Conservation (phyloP, 2,113 vertebrate species). For the Phasianus colchicus region DNA sequence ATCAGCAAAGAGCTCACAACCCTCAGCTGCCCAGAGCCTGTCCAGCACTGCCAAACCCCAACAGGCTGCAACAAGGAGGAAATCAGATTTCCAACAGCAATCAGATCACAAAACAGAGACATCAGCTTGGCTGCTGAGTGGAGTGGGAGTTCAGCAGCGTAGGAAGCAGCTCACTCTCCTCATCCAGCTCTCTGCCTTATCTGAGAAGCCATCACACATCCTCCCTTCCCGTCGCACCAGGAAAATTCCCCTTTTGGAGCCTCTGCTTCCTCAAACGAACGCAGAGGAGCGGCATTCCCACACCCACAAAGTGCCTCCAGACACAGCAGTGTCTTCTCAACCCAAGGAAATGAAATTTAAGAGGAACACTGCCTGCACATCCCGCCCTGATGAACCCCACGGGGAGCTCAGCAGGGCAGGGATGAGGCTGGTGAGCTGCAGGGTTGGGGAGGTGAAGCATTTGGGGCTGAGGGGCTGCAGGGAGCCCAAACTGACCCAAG, state of each 20-base stretch:
- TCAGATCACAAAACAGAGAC: neutral
- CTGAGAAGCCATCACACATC: rapidly evolving
- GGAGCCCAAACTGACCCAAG: neutral
- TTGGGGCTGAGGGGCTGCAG: neutral
- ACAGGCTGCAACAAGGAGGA: neutral
- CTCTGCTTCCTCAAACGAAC: neutral
- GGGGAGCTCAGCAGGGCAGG: neutral
- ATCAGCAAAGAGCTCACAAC: neutral
- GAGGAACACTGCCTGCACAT: neutral
- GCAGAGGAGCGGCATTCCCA: neutral
- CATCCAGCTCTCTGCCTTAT: neutral
- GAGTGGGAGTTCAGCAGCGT: neutral
- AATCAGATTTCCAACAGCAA: neutral
- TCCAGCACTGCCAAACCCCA: neutral
- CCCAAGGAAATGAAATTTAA: neutral
- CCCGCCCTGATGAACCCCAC: neutral
- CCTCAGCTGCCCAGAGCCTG: neutral
- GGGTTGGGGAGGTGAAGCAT: neutral
- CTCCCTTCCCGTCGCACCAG: neutral
- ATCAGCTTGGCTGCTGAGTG: rapidly evolving
- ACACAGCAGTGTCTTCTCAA: neutral
- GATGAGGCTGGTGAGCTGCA: neutral
- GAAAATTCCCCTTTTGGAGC: neutral
- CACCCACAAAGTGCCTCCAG: neutral
- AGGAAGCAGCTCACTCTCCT: neutral